Conservation (phyloP, 2,797 vertebrate species). For the Gymnopithys bicolor region DNA sequence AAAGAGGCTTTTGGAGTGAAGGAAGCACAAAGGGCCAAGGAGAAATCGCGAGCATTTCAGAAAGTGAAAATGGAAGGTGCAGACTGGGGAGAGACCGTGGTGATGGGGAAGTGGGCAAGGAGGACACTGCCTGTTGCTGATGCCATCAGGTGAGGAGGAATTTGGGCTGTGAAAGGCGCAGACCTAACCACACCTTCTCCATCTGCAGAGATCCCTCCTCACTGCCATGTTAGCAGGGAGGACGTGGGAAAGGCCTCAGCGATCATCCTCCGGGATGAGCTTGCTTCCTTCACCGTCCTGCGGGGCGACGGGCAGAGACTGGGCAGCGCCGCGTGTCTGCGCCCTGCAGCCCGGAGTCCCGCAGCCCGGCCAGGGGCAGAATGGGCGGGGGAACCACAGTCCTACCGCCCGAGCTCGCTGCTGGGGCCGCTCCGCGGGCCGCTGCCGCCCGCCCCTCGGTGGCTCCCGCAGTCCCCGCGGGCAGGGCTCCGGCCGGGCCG, state of each 20-base stretch:
- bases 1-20: background rate
- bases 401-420: background rate
- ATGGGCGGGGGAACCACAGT: fast-evolving
- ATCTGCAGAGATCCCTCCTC: background rate
- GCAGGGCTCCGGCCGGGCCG: background rate
- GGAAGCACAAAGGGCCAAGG: background rate
- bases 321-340: background rate
- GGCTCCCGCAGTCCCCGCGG: background rate
- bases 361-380: background rate
- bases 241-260: background rate
- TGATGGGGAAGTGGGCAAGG: background rate
- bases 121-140: constrained; percentile 22
- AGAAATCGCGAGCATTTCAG: background rate
- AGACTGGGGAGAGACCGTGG: background rate
- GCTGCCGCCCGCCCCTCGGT: background rate
- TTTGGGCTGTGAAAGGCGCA: background rate
- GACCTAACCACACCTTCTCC: background rate
- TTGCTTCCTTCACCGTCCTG: background rate
- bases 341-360: background rate
- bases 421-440: background rate
- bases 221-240: background rate
- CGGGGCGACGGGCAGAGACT: background rate
- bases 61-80: background rate
- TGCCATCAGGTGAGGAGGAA: background rate
- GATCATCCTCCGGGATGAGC: background rate